These are phyloP conservation scores for Crotalus helleri DNA, from an alignment of 2,113 vertebrate species.

Conservation along the genomic window DNA sequence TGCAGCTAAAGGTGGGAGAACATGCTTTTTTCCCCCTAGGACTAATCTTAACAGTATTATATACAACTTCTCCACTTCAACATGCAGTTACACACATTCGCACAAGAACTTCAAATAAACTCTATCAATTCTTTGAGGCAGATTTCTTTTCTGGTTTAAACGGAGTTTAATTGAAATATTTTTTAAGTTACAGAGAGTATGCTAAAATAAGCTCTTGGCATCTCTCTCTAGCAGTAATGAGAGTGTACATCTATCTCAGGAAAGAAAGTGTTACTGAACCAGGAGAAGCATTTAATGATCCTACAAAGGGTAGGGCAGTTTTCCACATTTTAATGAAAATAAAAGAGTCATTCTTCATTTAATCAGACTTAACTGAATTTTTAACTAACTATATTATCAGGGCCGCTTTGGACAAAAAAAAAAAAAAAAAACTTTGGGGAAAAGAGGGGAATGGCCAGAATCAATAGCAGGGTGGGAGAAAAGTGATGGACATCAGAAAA, in stretches of 20 bases:
- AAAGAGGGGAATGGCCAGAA: background rate
- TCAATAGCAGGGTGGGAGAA: background rate
- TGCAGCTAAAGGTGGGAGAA: background rate
- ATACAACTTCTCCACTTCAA: background rate
- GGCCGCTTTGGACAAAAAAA: background rate
- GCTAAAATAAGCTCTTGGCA: background rate
- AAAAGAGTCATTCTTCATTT: background rate
- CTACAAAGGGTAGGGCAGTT: background rate
- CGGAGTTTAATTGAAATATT: background rate
- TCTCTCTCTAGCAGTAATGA: background rate
- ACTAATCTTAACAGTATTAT: constrained; percentile 3
- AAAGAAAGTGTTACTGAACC: background rate
- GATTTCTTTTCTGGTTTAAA: background rate
- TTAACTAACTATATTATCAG: background rate
- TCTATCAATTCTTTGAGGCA: background rate
- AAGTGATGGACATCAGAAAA: background rate
- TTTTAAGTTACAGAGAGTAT: constrained; percentile 1
- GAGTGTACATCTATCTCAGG: background rate
- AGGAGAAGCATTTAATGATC: background rate
- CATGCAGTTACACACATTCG: background rate
- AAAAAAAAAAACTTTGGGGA: background rate
- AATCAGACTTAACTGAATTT: background rate
- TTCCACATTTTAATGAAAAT: constrained; percentile 2
- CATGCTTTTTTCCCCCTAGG: background rate
- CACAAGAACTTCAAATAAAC: background rate